Base-by-base conservation (phyloP, 2,888 invertebrate species). In the Amphimallon solstitiale region DNA sequence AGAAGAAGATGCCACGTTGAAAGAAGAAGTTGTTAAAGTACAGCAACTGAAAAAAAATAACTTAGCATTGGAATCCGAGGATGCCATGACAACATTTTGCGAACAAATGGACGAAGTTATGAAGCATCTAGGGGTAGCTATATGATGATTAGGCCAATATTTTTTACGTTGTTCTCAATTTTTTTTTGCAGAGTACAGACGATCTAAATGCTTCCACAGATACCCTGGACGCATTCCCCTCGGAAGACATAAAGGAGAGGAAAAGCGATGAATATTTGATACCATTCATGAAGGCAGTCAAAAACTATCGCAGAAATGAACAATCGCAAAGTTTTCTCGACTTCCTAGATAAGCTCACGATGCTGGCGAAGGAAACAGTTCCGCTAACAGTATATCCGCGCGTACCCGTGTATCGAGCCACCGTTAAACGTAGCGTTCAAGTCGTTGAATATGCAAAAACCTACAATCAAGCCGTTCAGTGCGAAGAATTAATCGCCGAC, bases 211-310 rank as follows among this genome's bases (percentile, higher is more conserved):
- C 17, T 12, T 43, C 52, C 17, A 29, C 15, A 51, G 15, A 19
- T n/a, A 15, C 34, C 2, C 29, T 29, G 29, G 51, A 38, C 12
- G 37, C n/a, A 17, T 29, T 34, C 9, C 6, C 34, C 6, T 34
- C 48, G 2, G 34, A 46, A 9, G 23, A 63, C 17, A 35, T 54
- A 4, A 35, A 68, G 5, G 67, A 68, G 21, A 17, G 49, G 1
- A 60, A 56, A 48, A 74, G 70, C 29, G 72, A 75, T 48, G 64
- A 68, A 4, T 75, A 71, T 21, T 64, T 75, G 5, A 74, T 74
- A 0, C 77, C 77, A 0, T 75, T 74, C 59, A 75, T 75, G 74
- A 68, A 71, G 14, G 73, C 72, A 2, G 70, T 75, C 5, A 73
- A 72, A 65, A 70, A 73, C 21, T 68, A 68, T 48, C 64, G 72